Percentiles rank a stretch among this genome's conserved stretches.
Evolutionary conservation across 2,888 invertebrate species (phyloP).

Genomic region (Anodontia alba): DNA sequence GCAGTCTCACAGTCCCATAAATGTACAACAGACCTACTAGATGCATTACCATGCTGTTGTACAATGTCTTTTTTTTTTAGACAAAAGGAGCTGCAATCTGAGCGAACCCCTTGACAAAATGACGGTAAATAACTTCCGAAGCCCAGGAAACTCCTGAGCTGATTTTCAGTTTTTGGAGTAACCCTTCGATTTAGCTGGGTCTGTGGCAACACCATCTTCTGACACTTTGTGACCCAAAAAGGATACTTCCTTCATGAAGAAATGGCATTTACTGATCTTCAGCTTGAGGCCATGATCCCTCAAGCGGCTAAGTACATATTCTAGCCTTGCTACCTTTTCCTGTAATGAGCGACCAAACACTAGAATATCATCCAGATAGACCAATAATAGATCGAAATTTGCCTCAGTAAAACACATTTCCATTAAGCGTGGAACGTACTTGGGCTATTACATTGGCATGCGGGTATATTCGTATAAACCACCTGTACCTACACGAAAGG

Average conservation of each 20-base stretch:
- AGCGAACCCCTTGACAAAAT: slow-evolving; percentile 41
- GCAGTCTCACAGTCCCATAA: no score
- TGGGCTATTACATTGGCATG: slow-evolving; percentile 61
- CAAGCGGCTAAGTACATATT: not conserved
- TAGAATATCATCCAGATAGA: slow-evolving; percentile 58
- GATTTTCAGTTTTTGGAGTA: slow-evolving; percentile 25
- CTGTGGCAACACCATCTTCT: not conserved
- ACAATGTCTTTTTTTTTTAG: not conserved
- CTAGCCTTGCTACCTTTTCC: not conserved
- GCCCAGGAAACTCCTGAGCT: slow-evolving; percentile 46
- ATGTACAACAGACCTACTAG: no score
- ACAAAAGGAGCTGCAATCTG: slow-evolving; percentile 36
- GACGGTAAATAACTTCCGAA: slow-evolving; percentile 43
- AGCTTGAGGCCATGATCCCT: slow-evolving; percentile 34
- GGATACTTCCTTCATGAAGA: slow-evolving; percentile 23
- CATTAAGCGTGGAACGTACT: slow-evolving; percentile 61
- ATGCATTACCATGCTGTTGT: no score
- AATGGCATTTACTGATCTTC: slow-evolving; percentile 46
- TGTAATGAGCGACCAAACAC: slow-evolving; percentile 31
- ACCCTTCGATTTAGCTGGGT: not conserved
- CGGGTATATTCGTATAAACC: slow-evolving; percentile 52
- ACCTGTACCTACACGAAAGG: slow-evolving; percentile 43
- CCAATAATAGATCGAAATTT: slow-evolving; percentile 46
- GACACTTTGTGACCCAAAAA: not conserved
- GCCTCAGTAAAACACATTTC: slow-evolving; percentile 54